Evolutionary conservation across 2,888 invertebrate species (phyloP).

Genomic region (Nymphalis c-album): DNA sequence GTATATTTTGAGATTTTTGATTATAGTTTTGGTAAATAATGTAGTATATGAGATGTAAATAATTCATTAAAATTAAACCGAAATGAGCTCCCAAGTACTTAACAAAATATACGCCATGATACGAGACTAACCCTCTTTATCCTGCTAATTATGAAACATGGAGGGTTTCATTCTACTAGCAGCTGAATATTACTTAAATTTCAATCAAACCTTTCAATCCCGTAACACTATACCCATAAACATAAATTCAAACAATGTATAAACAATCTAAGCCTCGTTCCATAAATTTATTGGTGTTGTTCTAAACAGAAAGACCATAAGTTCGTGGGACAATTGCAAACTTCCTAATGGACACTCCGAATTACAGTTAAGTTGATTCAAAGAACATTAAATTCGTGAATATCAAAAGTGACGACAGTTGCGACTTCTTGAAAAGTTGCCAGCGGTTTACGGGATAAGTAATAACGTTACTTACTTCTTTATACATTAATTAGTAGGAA

Average conservation of each 20-base stretch:
- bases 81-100: too few relatives aligned
- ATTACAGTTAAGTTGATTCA: conserved; percentile 64
- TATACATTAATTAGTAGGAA: conserved; percentile 22
- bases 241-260: conserved; percentile 5
- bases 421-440: conserved; percentile 49
- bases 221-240: not conserved
- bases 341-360: conserved; percentile 66
- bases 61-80: too few relatives aligned
- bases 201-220: not conserved
- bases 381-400: conserved; percentile 62
- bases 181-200: not conserved
- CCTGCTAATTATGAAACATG: too few relatives aligned
- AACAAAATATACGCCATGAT: too few relatives aligned
- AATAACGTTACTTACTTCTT: conserved; percentile 33
- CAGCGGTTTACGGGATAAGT: conserved; percentile 37
- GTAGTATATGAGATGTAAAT: too few relatives aligned
- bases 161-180: not conserved
- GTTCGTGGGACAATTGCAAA: conserved; percentile 45
- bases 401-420: conserved; percentile 56
- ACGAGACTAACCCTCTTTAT: too few relatives aligned
- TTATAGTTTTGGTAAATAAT: too few relatives aligned
- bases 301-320: conserved; percentile 31
- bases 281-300: conserved; percentile 27
- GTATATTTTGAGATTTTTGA: too few relatives aligned
- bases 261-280: conserved; percentile 4